phyloP scores from a whole-genome alignment of 2,888 invertebrate genomes.

The Phortica okadai region DNA sequence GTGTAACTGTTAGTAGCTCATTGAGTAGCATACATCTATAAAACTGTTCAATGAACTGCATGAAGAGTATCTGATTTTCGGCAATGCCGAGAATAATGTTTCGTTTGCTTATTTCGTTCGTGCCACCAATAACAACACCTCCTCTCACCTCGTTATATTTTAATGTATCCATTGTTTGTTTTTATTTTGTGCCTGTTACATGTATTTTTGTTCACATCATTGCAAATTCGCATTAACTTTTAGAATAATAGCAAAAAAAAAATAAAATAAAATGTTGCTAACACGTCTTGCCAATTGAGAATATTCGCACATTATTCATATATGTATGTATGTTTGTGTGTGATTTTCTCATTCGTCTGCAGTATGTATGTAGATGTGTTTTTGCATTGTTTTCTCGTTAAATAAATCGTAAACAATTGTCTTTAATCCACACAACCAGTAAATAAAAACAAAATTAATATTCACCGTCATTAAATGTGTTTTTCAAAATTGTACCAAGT shows the following conservation, averaged over 20 bases:
- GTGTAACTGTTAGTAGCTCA: too few species aligned
- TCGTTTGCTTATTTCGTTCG: background rate
- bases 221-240: background rate
- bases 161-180: background rate
- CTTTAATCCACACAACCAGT: background rate
- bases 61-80: too few species aligned
- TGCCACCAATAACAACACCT: background rate
- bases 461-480: conserved; percentile 6
- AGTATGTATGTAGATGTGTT: background rate
- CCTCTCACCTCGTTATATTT: background rate
- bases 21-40: too few species aligned
- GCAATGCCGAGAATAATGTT: too few species aligned
- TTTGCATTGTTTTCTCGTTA: background rate
- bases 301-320: background rate
- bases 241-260: background rate
- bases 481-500: background rate
- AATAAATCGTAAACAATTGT: background rate
- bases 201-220: background rate
- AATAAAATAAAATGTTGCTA: background rate
- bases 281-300: background rate
- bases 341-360: background rate
- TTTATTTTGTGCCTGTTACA: background rate
- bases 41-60: too few species aligned
- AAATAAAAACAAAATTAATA: background rate
- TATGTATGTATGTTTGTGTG: background rate